Percentiles rank a stretch among this genome's conserved stretches.
These are phyloP conservation scores for Myiagra hebetior DNA, from an alignment of 2,113 vertebrate species.

Conservation along the genomic window DNA sequence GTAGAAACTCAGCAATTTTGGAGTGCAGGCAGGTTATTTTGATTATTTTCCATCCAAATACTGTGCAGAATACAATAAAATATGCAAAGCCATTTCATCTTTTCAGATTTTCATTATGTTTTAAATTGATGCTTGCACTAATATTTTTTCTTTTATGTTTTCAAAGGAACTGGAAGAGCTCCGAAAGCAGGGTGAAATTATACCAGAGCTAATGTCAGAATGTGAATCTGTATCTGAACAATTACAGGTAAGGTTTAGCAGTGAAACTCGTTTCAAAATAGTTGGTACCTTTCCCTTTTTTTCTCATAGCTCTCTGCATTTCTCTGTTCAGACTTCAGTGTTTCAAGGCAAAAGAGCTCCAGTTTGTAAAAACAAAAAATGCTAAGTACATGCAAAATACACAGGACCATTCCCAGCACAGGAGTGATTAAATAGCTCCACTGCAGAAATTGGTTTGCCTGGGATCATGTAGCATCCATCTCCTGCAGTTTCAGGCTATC, in stretches of 20 bases:
- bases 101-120: slow-evolving; percentile 1
- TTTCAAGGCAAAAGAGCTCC: background rate
- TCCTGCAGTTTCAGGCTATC: slow-evolving; percentile 37
- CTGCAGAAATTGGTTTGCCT: slow-evolving; percentile 14
- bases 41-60: background rate
- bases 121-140: slow-evolving; percentile 23
- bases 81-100: slow-evolving; percentile 2
- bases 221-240: slow-evolving; percentile 87
- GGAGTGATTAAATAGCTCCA: background rate
- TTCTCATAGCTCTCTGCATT: background rate
- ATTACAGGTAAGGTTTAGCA: slow-evolving; percentile 80
- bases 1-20: background rate
- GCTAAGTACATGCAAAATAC: background rate
- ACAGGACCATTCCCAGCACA: background rate
- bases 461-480: slow-evolving; percentile 29
- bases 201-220: slow-evolving; percentile 93
- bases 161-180: slow-evolving; percentile 91
- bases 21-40: background rate
- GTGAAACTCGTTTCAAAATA: background rate
- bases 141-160: background rate
- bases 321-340: background rate
- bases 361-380: background rate
- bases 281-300: background rate
- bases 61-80: background rate
- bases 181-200: slow-evolving; percentile 91